phyloP scores from a whole-genome alignment of 2,888 invertebrate genomes.

The Belgica antarctica region DNA sequence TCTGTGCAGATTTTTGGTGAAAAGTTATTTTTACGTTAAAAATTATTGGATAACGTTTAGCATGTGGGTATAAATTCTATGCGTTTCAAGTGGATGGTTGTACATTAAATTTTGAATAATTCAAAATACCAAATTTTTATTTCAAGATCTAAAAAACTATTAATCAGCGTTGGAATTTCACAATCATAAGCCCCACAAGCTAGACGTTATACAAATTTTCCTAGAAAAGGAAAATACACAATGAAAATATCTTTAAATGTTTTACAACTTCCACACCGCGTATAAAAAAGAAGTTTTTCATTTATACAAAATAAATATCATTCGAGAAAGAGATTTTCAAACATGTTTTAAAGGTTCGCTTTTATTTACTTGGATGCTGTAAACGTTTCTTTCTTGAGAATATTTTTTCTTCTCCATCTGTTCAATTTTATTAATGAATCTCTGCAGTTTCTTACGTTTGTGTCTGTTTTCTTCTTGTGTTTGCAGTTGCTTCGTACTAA shows the following conservation, averaged over 20 bases:
- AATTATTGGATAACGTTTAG: too few species aligned
- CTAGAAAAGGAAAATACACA: neutral
- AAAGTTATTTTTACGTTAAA: neutral
- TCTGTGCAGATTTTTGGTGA: neutral
- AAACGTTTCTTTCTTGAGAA: constrained; percentile 19
- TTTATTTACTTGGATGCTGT: constrained; percentile 25
- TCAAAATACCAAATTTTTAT: too few species aligned
- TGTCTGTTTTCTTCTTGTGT: constrained; percentile 32
- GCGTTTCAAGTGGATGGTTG: neutral
- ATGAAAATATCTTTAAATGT: constrained; percentile 5
- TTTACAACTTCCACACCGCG: neutral
- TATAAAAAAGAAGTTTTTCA: neutral
- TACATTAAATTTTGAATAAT: too few species aligned
- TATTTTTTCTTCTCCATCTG: constrained; percentile 37
- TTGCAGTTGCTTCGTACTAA: constrained; percentile 10
- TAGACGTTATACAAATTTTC: neutral
- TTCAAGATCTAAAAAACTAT: too few species aligned
- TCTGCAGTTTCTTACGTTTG: constrained; percentile 37
- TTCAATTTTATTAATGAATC: constrained; percentile 44
- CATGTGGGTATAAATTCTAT: too few species aligned
- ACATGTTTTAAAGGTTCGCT: neutral
- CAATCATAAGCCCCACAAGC: neutral
- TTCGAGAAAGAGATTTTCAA: neutral
- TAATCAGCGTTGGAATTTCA: too few species aligned
- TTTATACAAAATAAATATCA: constrained; percentile 1